Percentiles rank a stretch among this genome's conserved stretches.
Evolutionary conservation across 2,113 vertebrate species (phyloP).

Genomic region (Hassar affinis): DNA sequence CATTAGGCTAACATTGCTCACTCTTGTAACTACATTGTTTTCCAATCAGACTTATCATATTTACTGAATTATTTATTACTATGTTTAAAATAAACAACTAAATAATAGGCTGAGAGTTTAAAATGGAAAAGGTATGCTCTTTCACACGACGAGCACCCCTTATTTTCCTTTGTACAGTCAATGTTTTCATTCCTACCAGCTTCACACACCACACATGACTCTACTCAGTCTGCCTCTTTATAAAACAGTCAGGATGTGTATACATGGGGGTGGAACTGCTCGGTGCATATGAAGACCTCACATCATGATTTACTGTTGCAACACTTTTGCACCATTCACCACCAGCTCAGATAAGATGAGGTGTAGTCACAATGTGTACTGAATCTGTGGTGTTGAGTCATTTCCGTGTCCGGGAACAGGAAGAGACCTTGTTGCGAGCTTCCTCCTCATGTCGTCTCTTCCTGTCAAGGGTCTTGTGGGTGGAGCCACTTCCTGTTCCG

Average conservation of each 20-base stretch:
- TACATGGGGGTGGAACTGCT: background rate
- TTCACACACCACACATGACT: background rate
- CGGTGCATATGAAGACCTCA: background rate
- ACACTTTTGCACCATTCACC: background rate
- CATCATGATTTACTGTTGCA: background rate
- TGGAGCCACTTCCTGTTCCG: slow-evolving; percentile 59
- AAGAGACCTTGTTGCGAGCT: slow-evolving; percentile 86
- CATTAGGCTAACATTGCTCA: background rate
- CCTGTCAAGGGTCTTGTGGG: slow-evolving; percentile 87
- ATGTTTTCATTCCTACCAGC: background rate
- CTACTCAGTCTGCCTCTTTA: background rate
- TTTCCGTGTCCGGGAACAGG: slow-evolving; percentile 39
- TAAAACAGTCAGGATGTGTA: background rate
- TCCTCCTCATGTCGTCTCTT: slow-evolving; percentile 90
- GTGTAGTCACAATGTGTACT: background rate
- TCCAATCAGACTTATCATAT: background rate
- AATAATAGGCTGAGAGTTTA: no score
- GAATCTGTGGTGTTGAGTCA: slow-evolving; percentile 15
- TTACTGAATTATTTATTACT: background rate
- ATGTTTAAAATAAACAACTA: background rate
- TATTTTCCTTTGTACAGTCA: background rate
- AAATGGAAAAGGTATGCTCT: background rate
- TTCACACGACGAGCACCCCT: background rate
- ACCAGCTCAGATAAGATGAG: background rate
- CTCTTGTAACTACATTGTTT: background rate